phyloP scores from a whole-genome alignment of 2,797 vertebrate species.

The Sphenodon punctatus region DNA sequence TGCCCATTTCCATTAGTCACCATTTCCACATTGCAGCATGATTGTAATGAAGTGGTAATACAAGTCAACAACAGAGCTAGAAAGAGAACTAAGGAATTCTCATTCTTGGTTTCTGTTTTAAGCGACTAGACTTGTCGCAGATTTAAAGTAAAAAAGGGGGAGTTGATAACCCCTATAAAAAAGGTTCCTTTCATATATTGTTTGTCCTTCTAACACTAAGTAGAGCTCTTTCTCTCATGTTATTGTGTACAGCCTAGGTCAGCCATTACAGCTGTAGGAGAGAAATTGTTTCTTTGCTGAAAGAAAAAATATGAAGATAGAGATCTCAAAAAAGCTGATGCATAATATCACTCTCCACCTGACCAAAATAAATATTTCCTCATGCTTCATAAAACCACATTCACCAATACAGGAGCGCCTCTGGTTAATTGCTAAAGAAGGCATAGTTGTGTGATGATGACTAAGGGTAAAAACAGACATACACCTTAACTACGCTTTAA shows the following conservation, averaged over 20 bases:
- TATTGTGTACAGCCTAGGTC: neutral
- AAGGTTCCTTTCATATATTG: neutral
- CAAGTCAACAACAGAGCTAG: neutral
- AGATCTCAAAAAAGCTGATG: neutral
- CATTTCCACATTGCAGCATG: neutral
- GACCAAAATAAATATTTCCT: neutral
- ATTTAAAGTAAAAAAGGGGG: fast-evolving
- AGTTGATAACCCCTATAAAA: neutral
- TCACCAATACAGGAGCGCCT: neutral
- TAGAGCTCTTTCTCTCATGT: neutral
- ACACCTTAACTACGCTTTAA: too few species aligned
- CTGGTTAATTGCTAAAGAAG: neutral
- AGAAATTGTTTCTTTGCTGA: neutral
- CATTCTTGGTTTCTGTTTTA: neutral
- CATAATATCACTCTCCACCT: neutral
- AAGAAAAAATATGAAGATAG: conserved; percentile 10
- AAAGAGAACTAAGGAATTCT: neutral
- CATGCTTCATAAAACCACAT: neutral
- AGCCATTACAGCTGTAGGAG: neutral
- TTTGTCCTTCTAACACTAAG: neutral
- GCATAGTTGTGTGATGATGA: neutral
- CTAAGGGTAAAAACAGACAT: neutral
- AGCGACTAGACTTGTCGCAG: neutral
- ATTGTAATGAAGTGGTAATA: neutral
- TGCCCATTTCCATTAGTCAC: too few species aligned